Percentiles rank a stretch among this genome's conserved stretches.
phyloP scores from a whole-genome alignment of 2,113 vertebrate genomes.

The Urocitellus parryii region DNA sequence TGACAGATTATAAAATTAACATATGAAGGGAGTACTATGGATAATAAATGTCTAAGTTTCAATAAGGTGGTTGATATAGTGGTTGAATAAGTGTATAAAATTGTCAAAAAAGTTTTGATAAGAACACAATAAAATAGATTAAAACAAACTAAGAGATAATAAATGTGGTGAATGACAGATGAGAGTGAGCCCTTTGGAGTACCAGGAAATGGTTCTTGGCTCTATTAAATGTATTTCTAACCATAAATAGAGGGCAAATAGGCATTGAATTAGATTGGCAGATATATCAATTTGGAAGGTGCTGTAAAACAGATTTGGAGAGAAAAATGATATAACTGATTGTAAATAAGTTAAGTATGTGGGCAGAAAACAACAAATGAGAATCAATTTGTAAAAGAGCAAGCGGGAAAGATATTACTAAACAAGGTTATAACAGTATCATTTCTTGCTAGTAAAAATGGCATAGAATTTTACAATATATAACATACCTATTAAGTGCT shows the following conservation, averaged over 20 bases:
- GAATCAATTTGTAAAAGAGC: slow-evolving; percentile 61
- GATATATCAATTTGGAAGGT: slow-evolving; percentile 62
- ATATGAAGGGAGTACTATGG: slow-evolving; percentile 20
- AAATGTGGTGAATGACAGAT: slow-evolving; percentile 69
- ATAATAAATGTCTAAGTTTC: slow-evolving; percentile 63
- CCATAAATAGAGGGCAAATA: slow-evolving; percentile 58
- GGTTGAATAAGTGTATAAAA: slow-evolving; percentile 61
- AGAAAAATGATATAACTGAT: slow-evolving; percentile 61
- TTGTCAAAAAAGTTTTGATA: slow-evolving; percentile 73
- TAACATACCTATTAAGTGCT: slow-evolving; percentile 47
- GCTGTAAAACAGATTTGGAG: slow-evolving; percentile 46
- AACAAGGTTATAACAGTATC: slow-evolving; percentile 4
- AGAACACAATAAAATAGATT: slow-evolving; percentile 65
- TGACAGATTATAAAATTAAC: slow-evolving; percentile 69
- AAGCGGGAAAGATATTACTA: slow-evolving; percentile 62
- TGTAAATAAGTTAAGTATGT: slow-evolving; percentile 66
- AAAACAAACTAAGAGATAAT: slow-evolving; percentile 67
- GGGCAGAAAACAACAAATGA: slow-evolving; percentile 63
- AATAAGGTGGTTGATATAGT: slow-evolving; percentile 55
- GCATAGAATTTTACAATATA: slow-evolving; percentile 34
- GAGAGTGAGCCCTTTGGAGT: slow-evolving; percentile 50
- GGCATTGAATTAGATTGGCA: slow-evolving; percentile 64
- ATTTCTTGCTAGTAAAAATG: slow-evolving; percentile 63
- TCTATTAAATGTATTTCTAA: slow-evolving; percentile 59
- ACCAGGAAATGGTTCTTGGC: slow-evolving; percentile 52